A percentile compares a stretch with the other conserved stretches of the same genome.
Evolutionary conservation across 2,113 vertebrate genomes (phyloP).

Genomic region (Lepidothrix coronata): DNA sequence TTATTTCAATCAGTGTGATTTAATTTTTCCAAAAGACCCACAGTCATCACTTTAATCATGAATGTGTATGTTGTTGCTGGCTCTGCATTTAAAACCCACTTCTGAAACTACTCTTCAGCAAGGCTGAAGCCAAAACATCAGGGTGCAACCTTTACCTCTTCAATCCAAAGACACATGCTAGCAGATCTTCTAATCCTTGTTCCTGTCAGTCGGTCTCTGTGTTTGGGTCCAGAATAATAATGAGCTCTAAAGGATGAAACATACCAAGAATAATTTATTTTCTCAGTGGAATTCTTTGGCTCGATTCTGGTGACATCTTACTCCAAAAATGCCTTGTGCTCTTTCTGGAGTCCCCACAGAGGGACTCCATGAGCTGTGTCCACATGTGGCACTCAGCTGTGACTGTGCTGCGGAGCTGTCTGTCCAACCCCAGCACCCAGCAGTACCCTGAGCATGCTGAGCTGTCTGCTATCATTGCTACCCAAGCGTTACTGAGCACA

Average conservation of each 20-base stretch:
- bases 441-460: rapidly evolving
- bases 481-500: rapidly evolving
- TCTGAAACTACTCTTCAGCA: not conserved
- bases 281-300: not conserved
- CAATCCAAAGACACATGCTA: not conserved
- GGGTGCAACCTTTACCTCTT: not conserved
- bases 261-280: not conserved
- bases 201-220: not conserved
- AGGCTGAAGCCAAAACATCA: not conserved
- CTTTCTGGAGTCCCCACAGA: not conserved
- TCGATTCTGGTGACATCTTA: not conserved
- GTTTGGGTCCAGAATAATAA: not conserved
- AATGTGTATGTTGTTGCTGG: not conserved
- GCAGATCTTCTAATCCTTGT: not conserved
- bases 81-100: not conserved
- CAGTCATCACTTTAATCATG: not conserved
- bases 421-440: rapidly evolving
- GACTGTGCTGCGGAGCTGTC: not conserved
- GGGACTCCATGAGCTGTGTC: not conserved
- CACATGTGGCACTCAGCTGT: rapidly evolving
- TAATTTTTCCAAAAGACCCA: not conserved
- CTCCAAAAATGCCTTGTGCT: not conserved
- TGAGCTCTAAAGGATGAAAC: not conserved
- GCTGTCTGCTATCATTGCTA: not conserved
- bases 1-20: not conserved